Percentiles rank a stretch among this genome's conserved stretches.
These are phyloP conservation scores for Melopsittacus undulatus DNA, from an alignment of 2,797 vertebrate genomes.

Conservation along the genomic window DNA sequence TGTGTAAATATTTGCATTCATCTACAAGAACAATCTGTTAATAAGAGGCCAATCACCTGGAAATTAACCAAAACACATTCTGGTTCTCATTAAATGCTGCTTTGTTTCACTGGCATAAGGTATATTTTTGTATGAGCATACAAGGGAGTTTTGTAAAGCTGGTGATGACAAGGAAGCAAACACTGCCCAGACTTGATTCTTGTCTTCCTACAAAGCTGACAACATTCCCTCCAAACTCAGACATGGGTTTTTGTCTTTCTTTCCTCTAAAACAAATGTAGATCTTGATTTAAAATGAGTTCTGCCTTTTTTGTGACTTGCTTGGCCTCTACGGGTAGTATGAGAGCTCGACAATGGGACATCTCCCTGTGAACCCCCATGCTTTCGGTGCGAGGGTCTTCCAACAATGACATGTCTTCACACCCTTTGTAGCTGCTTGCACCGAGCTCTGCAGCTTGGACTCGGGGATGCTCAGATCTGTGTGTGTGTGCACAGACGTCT, in stretches of 20 bases:
- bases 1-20: slow-evolving; percentile 20
- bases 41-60: slow-evolving; percentile 33
- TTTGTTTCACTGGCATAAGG: background rate
- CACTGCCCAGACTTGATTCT: slow-evolving; percentile 42
- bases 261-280: background rate
- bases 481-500: background rate
- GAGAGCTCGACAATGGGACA: background rate
- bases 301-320: background rate
- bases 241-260: background rate
- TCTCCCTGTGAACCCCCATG: background rate
- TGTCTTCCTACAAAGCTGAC: background rate
- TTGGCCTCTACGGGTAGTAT: background rate
- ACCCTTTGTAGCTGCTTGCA: background rate
- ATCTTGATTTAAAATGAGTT: background rate
- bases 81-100: background rate
- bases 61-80: background rate
- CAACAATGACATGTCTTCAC: rapidly evolving
- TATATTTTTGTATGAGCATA: background rate
- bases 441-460: background rate
- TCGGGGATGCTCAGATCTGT: rapidly evolving
- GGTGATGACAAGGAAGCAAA: slow-evolving; percentile 32
- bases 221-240: slow-evolving; percentile 8
- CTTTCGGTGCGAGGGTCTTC: background rate
- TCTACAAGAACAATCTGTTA: background rate
- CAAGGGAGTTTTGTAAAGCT: slow-evolving; percentile 3